Percentiles rank a stretch among this genome's conserved stretches.
phyloP scores from a whole-genome alignment of 2,113 vertebrate genomes.

The Rhinolophus ferrumequinum region DNA sequence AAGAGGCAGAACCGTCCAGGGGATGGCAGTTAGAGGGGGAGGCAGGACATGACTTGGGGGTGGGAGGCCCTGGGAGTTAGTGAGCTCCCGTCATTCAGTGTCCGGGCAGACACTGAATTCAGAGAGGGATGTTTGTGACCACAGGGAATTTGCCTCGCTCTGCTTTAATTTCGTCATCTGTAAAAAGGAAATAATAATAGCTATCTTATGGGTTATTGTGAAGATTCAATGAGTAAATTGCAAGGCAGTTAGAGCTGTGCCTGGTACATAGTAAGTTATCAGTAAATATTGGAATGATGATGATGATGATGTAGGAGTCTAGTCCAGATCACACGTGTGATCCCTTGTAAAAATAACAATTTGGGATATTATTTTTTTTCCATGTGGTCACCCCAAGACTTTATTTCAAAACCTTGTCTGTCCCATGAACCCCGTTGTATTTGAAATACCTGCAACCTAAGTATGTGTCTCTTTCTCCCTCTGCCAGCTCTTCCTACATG shows the following conservation, averaged over 20 bases:
- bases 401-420: slow-evolving; percentile 40
- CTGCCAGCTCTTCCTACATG: neutral
- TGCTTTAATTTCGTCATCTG: neutral
- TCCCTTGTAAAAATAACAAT: neutral
- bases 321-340: neutral
- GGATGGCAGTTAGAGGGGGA: neutral
- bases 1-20: neutral
- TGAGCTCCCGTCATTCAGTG: neutral
- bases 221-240: neutral
- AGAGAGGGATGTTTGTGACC: neutral
- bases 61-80: neutral
- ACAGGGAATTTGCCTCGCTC: neutral
- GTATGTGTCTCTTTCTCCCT: neutral
- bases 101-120: neutral
- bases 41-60: neutral
- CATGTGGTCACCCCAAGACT: neutral
- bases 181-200: slow-evolving; percentile 15
- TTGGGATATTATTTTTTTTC: neutral
- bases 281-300: neutral
- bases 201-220: neutral
- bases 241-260: neutral
- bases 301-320: neutral
- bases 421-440: neutral
- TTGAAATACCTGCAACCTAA: neutral
- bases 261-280: neutral